A percentile compares a stretch with the other conserved stretches of the same genome.
Conservation (phyloP, 2,888 invertebrate genomes). For the Horisme vitalbata region DNA sequence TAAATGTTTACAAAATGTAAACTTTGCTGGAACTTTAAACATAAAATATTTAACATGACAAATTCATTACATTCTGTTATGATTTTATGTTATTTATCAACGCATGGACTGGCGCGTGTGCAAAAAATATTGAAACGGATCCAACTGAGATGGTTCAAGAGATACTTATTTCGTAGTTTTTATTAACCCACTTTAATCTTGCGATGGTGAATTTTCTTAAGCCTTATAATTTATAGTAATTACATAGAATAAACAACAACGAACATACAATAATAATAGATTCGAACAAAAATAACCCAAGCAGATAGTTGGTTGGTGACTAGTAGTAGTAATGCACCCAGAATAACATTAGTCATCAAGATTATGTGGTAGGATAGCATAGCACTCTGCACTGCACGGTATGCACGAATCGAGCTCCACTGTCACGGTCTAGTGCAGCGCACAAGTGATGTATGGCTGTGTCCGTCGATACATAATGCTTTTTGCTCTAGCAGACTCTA, state of each 20-base stretch:
- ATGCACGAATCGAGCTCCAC: constrained; percentile 26
- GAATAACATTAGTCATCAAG: neutral
- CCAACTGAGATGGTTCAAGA: no score
- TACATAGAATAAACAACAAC: no score
- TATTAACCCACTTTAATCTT: no score
- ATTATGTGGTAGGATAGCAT: neutral
- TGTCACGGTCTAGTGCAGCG: constrained; percentile 38
- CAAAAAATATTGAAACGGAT: no score
- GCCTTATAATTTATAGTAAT: constrained; percentile 6
- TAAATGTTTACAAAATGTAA: constrained; percentile 4
- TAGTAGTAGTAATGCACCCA: constrained; percentile 11
- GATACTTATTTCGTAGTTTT: no score
- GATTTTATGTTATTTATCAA: constrained; percentile 7
- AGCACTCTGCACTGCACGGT: constrained; percentile 20
- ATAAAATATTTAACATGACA: constrained; percentile 8
- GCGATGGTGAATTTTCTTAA: no score
- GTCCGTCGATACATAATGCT: constrained; percentile 29
- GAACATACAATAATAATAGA: no score
- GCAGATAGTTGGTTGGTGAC: constrained; percentile 15
- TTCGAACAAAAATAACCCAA: no score
- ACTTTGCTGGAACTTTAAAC: neutral
- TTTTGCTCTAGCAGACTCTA: constrained; percentile 29
- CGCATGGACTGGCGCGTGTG: neutral
- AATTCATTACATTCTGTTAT: constrained; percentile 2
- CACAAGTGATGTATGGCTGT: constrained; percentile 32